These are phyloP conservation scores for Zoanthus sansibaricus DNA, from an alignment of 92 coral and sea anemone species.

Conservation along the genomic window DNA sequence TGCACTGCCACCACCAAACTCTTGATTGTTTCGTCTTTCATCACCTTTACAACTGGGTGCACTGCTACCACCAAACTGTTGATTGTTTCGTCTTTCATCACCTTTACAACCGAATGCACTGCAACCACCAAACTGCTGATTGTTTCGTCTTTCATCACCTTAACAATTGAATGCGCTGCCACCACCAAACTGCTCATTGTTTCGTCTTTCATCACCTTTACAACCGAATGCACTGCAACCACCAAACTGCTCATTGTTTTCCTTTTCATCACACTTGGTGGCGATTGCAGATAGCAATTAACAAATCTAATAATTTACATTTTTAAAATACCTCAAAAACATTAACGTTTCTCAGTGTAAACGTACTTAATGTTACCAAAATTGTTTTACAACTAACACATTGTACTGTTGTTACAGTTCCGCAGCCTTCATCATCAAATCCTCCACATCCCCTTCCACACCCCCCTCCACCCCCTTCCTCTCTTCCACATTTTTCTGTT, in stretches of 20 bases:
- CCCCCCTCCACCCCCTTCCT: neutral
- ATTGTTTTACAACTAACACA: neutral
- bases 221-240: neutral
- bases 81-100: no score
- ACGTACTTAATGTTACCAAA: neutral
- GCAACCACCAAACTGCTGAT: no score
- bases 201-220: no score
- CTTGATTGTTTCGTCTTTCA: no score
- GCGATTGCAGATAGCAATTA: no score
- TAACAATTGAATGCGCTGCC: neutral
- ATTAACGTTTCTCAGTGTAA: neutral
- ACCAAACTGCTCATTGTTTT: no score
- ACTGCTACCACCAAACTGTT: neutral
- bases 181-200: no score
- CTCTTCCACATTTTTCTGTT: neutral
- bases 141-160: no score
- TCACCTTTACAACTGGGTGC: neutral
- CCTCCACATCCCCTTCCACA: neutral
- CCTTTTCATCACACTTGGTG: no score
- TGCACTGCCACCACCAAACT: neutral
- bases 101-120: neutral
- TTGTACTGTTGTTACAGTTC: slow-evolving; percentile 15
- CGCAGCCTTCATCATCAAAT: slow-evolving; percentile 30
- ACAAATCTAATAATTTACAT: neutral
- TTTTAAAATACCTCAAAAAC: neutral